Percentiles rank a stretch among this genome's conserved stretches.
Evolutionary conservation across 2,888 invertebrate genomes (phyloP).

Genomic region (Tenthredo amoena): DNA sequence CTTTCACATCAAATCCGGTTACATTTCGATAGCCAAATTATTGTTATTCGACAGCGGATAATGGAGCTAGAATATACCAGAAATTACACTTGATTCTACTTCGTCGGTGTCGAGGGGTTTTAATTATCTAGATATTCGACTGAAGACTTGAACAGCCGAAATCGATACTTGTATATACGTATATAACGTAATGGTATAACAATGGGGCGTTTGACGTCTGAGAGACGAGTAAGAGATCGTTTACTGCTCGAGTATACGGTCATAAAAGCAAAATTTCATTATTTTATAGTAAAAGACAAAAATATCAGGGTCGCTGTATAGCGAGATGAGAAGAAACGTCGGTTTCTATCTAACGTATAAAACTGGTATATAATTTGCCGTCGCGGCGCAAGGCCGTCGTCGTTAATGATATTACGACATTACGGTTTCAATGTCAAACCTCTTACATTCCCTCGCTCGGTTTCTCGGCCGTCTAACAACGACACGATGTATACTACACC

Average conservation of each 20-base stretch:
- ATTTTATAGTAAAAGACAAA: neutral
- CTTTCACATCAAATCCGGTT: neutral
- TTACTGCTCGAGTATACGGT: neutral
- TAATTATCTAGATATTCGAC: neutral
- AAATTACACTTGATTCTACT: too few species aligned
- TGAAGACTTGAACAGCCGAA: neutral
- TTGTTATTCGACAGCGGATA: too few species aligned
- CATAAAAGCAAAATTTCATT: neutral
- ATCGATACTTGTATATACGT: neutral
- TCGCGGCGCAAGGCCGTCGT: conserved; percentile 29
- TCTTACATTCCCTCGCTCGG: conserved; percentile 40
- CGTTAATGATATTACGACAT: conserved; percentile 44
- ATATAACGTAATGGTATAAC: neutral
- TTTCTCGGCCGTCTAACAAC: conserved; percentile 9
- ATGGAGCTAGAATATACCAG: too few species aligned
- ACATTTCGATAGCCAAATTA: too few species aligned
- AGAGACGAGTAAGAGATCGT: neutral
- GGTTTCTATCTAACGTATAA: neutral
- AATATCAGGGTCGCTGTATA: neutral
- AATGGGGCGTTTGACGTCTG: neutral
- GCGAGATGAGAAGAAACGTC: neutral
- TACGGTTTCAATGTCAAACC: conserved; percentile 49
- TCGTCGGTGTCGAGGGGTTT: neutral
- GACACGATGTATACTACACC: neutral
- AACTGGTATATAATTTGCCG: conserved; percentile 6